Base-by-base conservation (phyloP, 2,797 vertebrate genomes). In the Anisognathus igniventris region DNA sequence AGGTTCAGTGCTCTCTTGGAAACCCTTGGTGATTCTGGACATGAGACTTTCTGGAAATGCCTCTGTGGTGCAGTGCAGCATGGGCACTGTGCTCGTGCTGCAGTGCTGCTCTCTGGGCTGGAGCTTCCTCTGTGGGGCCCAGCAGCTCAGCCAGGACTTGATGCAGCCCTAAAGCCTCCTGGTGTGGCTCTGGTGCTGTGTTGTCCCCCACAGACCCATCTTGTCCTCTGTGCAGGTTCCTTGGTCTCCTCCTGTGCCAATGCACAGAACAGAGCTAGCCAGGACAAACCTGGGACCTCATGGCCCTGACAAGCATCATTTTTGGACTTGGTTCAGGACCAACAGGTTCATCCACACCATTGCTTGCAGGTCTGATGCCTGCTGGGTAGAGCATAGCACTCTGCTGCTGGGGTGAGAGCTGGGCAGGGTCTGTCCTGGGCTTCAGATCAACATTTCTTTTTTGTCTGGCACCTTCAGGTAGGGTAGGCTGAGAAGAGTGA, bases 11-110 rank as follows among this genome's bases (percentile, higher is more conserved):
- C 30, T 68, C 31, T 31, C 51, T 3, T 79, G 90, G 90, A 92
- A 87, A 25, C 51, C 57, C 81, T 35, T 0, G 0, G 12, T 27
- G 67, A 19, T 77, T 27, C 37, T 48, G 64, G 25, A 2, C 4
- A 1, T 27, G 76, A 60, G 58, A 13, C 78, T 42, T 7, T 48
- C 64, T 92, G 93, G 90, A 60, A 23, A 28, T 66, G 72, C 39
- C 82, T 79, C 28, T 4, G 0, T 83, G 92, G 94, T 95, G 94
- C 95, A 95, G 82, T 91, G 91, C 93, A 93, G 95, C 54, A 15
- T 0, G 44, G 76, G 31, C 27, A 2, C 25, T 33, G 77, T 78
- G 68, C 79, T 93, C 14, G 51, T 76, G 91, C 89, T 88, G 91
- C 77, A 60, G 12, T 58, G 82, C 78, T 90, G 76, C 68, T 91